Base-by-base conservation (phyloP, 2,888 invertebrate species). In the Willowsia nigromaculata region DNA sequence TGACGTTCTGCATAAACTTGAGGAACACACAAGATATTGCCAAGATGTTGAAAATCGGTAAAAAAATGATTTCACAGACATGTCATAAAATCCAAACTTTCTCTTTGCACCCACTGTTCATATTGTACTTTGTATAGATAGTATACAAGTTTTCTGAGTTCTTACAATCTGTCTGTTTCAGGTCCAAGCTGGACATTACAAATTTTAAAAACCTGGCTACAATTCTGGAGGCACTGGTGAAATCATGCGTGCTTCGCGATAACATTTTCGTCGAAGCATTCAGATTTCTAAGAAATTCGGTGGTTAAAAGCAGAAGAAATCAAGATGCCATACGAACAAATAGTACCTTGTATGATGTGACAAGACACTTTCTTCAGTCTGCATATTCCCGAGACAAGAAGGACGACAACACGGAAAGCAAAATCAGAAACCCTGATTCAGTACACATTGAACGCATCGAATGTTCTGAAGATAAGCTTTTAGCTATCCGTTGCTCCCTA, bases 201-300 rank as follows among this genome's bases (percentile, higher is more conserved):
- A 27, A 7, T 7, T 82, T 47, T n/a, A 47, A 11, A 22, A 82
- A 30, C 5, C 65, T 74, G 6, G 43, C 11, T 15, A 65, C 13
- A 30, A 43, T 37, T 5, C 71, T 78, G n/a, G 78, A 22, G 1
- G 0, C 9, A 5, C 25, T 78, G 18, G 0, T 78, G 30, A n/a
- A 53, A 11, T 43, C 74, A 4, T 7, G 25, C 30, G 18, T 30
- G 1, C 13, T 5, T 4, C 50, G 43, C 6, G 50, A 33, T 30
- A 40, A 76, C n/a, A 27, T 88, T 22, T 43, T 88, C 7, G 59
- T 47, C 2, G 59, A 83, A 9, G 50, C 74, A 4, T 86, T 65
- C 13, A 40, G 91, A 81, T 76, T 90, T 43, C 80, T 92, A 4
- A 65, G 91, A 25, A 91, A 91, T 62, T 74, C 90, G 4, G 84